These are phyloP conservation scores for Odontocolon sp. DNA, from an alignment of 2,888 invertebrate species.

Conservation along the genomic window DNA sequence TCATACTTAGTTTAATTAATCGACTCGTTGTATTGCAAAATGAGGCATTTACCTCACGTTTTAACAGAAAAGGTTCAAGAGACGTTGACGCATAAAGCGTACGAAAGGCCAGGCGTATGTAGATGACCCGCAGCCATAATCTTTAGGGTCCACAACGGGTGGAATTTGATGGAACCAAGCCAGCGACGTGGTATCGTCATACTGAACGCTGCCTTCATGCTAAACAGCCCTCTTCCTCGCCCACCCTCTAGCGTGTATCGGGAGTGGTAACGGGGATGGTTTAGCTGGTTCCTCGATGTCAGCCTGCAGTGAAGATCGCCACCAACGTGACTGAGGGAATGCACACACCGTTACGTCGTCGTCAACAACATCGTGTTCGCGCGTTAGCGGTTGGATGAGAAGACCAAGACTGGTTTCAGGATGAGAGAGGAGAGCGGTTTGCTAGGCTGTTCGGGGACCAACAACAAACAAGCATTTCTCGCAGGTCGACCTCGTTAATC, in stretches of 20 bases:
- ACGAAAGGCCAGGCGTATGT: not conserved
- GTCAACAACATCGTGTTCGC: slow-evolving; percentile 51
- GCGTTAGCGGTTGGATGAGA: slow-evolving; percentile 7
- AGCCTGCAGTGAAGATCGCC: slow-evolving; percentile 22
- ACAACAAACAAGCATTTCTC: slow-evolving; percentile 62
- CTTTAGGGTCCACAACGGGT: slow-evolving; percentile 36
- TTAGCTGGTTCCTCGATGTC: slow-evolving; percentile 8
- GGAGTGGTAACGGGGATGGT: not conserved
- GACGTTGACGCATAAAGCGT: no score
- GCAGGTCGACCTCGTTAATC: slow-evolving; percentile 70
- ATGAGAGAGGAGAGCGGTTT: not conserved
- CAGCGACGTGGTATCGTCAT: not conserved
- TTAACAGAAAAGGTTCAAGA: no score
- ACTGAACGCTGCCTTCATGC: not conserved
- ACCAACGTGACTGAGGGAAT: slow-evolving; percentile 32
- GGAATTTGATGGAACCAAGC: slow-evolving; percentile 20
- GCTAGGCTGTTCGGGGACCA: not conserved
- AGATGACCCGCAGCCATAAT: slow-evolving; percentile 19
- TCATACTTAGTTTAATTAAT: no score
- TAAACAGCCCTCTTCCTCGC: not conserved
- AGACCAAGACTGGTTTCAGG: not conserved
- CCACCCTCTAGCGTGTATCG: not conserved
- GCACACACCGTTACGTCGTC: slow-evolving; percentile 58
- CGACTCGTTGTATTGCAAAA: no score
- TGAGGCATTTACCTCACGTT: no score